These are phyloP conservation scores for Gadopsis bispinosus DNA, from an alignment of 2,797 vertebrate genomes.

Conservation along the genomic window DNA sequence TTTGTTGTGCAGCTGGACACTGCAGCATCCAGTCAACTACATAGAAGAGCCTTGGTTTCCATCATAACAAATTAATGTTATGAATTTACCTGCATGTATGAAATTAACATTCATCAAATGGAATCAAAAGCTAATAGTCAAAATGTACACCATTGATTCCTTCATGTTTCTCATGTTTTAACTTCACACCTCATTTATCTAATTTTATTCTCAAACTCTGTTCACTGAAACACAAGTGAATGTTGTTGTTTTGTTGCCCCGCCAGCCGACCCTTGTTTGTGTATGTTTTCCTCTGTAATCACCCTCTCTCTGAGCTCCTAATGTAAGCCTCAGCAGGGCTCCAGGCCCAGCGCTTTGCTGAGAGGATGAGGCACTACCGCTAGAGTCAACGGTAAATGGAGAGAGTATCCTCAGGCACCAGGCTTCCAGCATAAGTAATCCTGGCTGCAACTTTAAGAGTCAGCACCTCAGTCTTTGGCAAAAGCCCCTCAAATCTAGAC, in stretches of 20 bases:
- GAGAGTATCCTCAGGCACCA: constrained; percentile 35
- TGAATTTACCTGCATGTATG: background rate
- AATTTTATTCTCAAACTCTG: background rate
- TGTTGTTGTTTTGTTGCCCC: constrained; percentile 32
- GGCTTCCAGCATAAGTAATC: constrained; percentile 44
- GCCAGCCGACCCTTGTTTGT: constrained; percentile 50
- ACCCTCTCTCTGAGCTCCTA: constrained; percentile 63
- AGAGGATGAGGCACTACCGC: constrained; percentile 45
- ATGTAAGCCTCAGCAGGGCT: constrained; percentile 64
- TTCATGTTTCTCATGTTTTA: background rate
- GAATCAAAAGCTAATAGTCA: constrained; percentile 7
- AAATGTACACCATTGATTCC: background rate
- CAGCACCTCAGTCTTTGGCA: constrained; percentile 44
- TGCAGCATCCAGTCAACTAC: background rate
- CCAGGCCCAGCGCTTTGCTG: constrained; percentile 48
- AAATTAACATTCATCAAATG: background rate
- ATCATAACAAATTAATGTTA: background rate
- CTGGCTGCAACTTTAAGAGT: constrained; percentile 33
- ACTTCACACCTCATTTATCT: constrained; percentile 5
- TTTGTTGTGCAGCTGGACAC: constrained; percentile 4
- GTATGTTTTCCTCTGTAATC: constrained; percentile 58
- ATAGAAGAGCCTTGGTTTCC: background rate
- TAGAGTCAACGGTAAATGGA: constrained; percentile 33
- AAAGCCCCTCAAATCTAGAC: constrained; percentile 31
- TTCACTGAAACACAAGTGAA: constrained; percentile 18